Evolutionary conservation across 2,888 invertebrate species (phyloP), one percentile per base, ranked within the genome.

Genomic region (Drosophila testacea): DNA sequence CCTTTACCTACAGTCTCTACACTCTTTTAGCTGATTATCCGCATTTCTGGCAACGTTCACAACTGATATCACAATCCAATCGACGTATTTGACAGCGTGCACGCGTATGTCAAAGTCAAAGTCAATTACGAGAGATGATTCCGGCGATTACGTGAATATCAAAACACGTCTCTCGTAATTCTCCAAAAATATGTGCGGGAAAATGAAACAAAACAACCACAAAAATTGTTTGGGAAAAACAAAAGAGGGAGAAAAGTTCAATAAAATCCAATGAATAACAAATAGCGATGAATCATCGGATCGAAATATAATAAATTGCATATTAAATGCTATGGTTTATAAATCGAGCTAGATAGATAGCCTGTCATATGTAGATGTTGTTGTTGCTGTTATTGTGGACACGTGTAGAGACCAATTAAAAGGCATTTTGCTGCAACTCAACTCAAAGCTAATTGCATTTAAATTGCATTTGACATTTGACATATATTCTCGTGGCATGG

Each of bases 91-190:
- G 72, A 71, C 69, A 46, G 54, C 46, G 7, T 55, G 50, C 79
- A 74, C 79, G 75, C 66, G 50, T 52, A 39, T 61, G 44, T 73
- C 85, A 80, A 86, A 81, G 83, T 86, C 83, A 83, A 81, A 81
- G 83, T 72, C 86, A 88, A 83, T 83, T 83, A 85, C 64, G 72
- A 36, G 54, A 22, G 61, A 61, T 6, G 60, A 72, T 69, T 63
- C 5, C 22, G 42, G n/a, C 60, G 64, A 78, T 74, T 78, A 78
- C 62, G 75, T 69, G 39, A 46, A 41, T 65, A 48, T 32, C 32
- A 48, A 71, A 60, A 48, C 51, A 42, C 34, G 13, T 66, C 73
- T 55, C 67, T 65, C 52, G 65, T 73, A 73, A 73, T 84, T 82
- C 67, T 39, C 52, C 44, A 57, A 22, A 69, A 75, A 16, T 16